A percentile compares a stretch with the other conserved stretches of the same genome.
phyloP scores from a whole-genome alignment of 2,113 vertebrate genomes.

The Poeciliopsis occidentalis region DNA sequence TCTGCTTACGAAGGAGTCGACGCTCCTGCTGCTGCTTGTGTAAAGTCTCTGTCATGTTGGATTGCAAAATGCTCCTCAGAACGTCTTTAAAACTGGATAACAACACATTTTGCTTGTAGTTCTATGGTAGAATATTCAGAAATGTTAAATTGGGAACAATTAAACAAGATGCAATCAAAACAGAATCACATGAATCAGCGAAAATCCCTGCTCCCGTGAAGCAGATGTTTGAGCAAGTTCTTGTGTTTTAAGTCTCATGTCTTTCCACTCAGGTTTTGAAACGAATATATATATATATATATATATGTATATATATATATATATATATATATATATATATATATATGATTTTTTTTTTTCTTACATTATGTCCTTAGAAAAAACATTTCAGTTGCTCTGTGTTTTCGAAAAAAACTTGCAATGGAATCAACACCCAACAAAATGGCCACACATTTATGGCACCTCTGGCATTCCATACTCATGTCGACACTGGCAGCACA shows the following conservation, averaged over 20 bases:
- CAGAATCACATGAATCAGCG: background rate
- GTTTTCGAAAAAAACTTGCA: no score
- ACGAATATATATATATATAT: no score
- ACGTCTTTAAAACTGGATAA: background rate
- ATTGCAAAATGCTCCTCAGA: background rate
- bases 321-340: no score
- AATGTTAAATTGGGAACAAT: background rate
- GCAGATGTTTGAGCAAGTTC: background rate
- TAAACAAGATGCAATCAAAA: background rate
- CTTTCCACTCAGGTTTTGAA: no score
- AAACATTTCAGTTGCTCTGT: no score
- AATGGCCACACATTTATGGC: no score
- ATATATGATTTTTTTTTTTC: no score
- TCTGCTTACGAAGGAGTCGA: background rate
- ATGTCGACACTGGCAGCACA: no score
- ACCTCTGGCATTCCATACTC: no score
- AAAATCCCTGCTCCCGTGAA: background rate
- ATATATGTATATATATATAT: no score
- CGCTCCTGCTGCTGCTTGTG: background rate
- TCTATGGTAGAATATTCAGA: background rate
- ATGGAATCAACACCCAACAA: no score
- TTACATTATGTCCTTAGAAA: no score
- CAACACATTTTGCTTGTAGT: background rate
- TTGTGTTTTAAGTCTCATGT: background rate
- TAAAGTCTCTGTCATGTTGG: background rate